phyloP scores from a whole-genome alignment of 2,888 invertebrate species.

The Melipona bicolor region DNA sequence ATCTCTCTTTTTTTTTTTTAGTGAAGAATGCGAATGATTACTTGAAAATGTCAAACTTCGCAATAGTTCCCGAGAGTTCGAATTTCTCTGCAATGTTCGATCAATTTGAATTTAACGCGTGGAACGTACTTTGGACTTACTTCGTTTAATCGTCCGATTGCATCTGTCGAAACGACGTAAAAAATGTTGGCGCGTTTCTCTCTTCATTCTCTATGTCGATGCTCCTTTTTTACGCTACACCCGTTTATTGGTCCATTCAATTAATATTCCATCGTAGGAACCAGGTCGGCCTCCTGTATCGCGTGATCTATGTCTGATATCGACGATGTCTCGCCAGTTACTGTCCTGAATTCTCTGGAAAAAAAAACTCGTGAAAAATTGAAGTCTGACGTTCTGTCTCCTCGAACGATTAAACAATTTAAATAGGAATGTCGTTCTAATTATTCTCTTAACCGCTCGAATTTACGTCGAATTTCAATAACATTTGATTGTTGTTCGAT shows the following conservation, averaged over 20 bases:
- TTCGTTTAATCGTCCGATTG: not conserved
- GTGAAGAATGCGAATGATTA: not conserved
- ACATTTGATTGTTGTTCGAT: not conserved
- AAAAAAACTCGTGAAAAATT: not conserved
- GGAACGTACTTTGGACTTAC: not conserved
- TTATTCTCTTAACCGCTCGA: not conserved
- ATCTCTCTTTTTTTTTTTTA: not conserved
- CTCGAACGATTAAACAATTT: not conserved
- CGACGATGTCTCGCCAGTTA: constrained; percentile 23
- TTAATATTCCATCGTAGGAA: constrained; percentile 58
- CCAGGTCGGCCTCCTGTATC: constrained; percentile 18
- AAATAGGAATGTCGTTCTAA: not conserved
- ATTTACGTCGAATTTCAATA: not conserved
- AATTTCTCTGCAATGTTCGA: not conserved
- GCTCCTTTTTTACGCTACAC: constrained; percentile 25
- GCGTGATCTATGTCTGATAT: constrained; percentile 40
- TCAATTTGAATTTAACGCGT: not conserved
- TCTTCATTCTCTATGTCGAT: not conserved
- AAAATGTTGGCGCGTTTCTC: not conserved
- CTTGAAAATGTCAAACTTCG: not conserved
- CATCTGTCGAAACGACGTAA: not conserved
- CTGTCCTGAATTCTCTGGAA: not conserved
- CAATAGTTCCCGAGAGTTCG: no score
- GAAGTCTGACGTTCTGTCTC: not conserved
- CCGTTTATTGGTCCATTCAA: constrained; percentile 46